A percentile compares a stretch with the other conserved stretches of the same genome.
phyloP scores from a whole-genome alignment of 2,888 invertebrate genomes.

The Magallana nippona region DNA sequence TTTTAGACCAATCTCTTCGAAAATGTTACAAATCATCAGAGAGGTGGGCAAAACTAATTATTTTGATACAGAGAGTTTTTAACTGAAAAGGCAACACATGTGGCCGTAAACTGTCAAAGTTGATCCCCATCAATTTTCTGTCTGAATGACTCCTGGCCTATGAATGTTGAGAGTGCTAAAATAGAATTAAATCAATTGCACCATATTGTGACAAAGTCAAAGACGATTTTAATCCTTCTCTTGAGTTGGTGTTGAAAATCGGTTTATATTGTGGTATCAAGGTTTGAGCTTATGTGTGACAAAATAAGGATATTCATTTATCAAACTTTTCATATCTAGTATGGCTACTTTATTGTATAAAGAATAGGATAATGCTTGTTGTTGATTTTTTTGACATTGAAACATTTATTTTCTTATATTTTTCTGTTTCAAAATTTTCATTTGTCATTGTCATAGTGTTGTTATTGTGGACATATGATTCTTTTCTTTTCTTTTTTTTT shows the following conservation, averaged over 20 bases:
- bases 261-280: background rate
- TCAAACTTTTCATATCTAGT: no score
- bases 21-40: no score
- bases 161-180: slow-evolving; percentile 29
- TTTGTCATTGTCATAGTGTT: no score
- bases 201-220: slow-evolving; percentile 29
- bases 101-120: background rate
- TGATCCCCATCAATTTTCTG: slow-evolving; percentile 23
- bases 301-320: background rate
- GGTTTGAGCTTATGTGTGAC: slow-evolving; percentile 10
- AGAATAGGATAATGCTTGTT: no score
- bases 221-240: background rate
- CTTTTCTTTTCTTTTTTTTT: no score
- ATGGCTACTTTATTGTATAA: no score
- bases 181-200: slow-evolving; percentile 32
- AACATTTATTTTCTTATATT: no score
- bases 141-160: slow-evolving; percentile 13
- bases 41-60: background rate
- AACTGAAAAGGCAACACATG: slow-evolving; percentile 9
- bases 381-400: background rate
- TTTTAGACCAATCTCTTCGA: no score
- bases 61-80: background rate
- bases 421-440: no score
- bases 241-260: background rate
- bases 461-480: no score